Base-by-base conservation (phyloP, 2,888 invertebrate genomes). In the Encarsia formosa region DNA sequence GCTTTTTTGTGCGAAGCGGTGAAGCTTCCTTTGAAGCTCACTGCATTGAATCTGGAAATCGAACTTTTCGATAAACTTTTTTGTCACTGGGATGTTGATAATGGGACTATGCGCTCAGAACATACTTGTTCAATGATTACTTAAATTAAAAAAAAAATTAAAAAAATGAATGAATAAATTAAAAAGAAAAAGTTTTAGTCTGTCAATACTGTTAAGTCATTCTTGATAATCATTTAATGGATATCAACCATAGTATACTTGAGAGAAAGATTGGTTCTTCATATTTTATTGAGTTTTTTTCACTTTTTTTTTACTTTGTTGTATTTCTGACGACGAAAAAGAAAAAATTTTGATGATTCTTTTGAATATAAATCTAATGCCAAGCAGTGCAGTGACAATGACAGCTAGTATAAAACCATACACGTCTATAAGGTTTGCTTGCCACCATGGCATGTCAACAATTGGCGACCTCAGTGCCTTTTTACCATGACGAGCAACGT, bases 341-440 rank as follows among this genome's bases (percentile, higher is more conserved):
- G n/a, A n/a, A n/a, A n/a, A n/a, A n/a, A n/a, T n/a, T n/a, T n/a
- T n/a, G n/a, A n/a, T n/a, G n/a, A n/a, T n/a, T n/a, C n/a, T n/a
- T n/a, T 31, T 31, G 4, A 6, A 4, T 3, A 31, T 6, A 4
- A 31, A 31, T 31, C 15, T 31, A 3, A 31, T 6, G 31, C 15
- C 2, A 9, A 19, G 1, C 5, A 54, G 2, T 19, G 51, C 29
- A 4, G 60, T 15, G n/a, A n/a, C n/a, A n/a, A n/a, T n/a, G n/a
- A n/a, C n/a, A n/a, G n/a, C n/a, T 1, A 74, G 15, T 2, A 76
- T 61, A 58, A 78, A 76, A 5, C 66, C 75, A 31, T 80, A 69
- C 24, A 84, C 75, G 64, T 83, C 84, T 4, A 79, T 51, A 35
- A 78, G 61, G 22, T 74, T 54, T 55, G 73, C 72, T 59, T 76